A percentile compares a stretch with the other conserved stretches of the same genome.
Conservation (phyloP, 2,113 vertebrate genomes). For the Pluvialis apricaria region DNA sequence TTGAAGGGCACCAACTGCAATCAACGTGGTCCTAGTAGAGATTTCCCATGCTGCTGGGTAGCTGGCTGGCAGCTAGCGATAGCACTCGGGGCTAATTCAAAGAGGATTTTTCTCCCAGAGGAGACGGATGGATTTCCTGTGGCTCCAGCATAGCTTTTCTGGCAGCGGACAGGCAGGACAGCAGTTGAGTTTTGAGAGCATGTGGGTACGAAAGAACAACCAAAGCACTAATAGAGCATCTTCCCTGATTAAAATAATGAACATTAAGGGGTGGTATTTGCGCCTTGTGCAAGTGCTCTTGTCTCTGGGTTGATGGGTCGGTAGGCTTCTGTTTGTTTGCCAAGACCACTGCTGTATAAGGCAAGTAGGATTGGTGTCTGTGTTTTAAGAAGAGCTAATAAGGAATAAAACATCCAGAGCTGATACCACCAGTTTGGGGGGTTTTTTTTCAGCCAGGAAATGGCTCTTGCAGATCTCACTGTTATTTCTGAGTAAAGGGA, state of each 20-base stretch:
- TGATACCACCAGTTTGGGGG: background rate
- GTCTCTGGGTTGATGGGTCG: background rate
- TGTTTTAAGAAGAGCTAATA: background rate
- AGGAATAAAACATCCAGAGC: background rate
- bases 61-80: background rate
- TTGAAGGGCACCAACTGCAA: background rate
- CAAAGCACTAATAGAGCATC: background rate
- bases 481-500: background rate
- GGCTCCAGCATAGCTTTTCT: background rate
- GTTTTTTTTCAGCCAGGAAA: background rate
- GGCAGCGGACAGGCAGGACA: background rate
- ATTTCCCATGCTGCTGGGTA: background rate
- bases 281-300: background rate
- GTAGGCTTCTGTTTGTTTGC: background rate
- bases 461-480: background rate
- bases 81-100: fast-evolving
- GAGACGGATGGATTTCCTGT: background rate
- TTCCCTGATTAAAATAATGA: background rate
- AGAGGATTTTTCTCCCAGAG: background rate
- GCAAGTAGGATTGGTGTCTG: background rate
- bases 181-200: background rate
- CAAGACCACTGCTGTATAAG: background rate
- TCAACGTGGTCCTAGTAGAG: background rate
- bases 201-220: background rate
- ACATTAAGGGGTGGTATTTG: background rate